phyloP scores from a whole-genome alignment of 2,797 vertebrate species.

The Bovichtus variegatus region DNA sequence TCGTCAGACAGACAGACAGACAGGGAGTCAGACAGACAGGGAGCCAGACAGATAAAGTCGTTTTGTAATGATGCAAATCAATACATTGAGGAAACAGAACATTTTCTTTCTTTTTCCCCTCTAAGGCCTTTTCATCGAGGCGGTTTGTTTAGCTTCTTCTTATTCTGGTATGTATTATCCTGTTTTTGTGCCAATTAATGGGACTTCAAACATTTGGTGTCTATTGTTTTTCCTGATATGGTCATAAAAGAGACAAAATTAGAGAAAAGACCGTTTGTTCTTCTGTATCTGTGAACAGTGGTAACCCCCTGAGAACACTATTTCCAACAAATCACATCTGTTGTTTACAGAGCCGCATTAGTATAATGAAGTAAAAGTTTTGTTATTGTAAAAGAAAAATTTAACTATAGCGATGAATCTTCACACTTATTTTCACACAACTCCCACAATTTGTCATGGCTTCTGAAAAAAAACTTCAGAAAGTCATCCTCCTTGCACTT shows the following conservation, averaged over 20 bases:
- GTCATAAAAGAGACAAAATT: constrained; percentile 34
- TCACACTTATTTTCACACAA: constrained; percentile 41
- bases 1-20: constrained; percentile 4
- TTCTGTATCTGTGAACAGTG: constrained; percentile 17
- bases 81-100: not conserved
- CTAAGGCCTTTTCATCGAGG: not conserved
- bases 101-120: not conserved
- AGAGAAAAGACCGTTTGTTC: constrained; percentile 17
- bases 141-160: constrained; percentile 17
- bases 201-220: constrained; percentile 31
- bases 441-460: constrained; percentile 34
- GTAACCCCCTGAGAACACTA: constrained; percentile 23
- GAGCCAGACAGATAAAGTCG: too few species aligned
- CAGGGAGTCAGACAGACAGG: too few species aligned
- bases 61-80: constrained; percentile 28
- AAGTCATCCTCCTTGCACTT: not conserved
- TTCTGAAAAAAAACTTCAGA: not conserved
- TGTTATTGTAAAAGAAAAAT: constrained; percentile 16
- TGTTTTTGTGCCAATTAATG: constrained; percentile 25
- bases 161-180: not conserved
- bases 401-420: constrained; percentile 33
- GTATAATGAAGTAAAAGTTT: constrained; percentile 42
- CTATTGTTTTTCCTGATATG: constrained; percentile 24
- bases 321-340: constrained; percentile 53
- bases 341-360: constrained; percentile 52